Percentiles rank a stretch among this genome's conserved stretches.
phyloP scores from a whole-genome alignment of 2,113 vertebrate species.

The Dasyurus viverrinus region DNA sequence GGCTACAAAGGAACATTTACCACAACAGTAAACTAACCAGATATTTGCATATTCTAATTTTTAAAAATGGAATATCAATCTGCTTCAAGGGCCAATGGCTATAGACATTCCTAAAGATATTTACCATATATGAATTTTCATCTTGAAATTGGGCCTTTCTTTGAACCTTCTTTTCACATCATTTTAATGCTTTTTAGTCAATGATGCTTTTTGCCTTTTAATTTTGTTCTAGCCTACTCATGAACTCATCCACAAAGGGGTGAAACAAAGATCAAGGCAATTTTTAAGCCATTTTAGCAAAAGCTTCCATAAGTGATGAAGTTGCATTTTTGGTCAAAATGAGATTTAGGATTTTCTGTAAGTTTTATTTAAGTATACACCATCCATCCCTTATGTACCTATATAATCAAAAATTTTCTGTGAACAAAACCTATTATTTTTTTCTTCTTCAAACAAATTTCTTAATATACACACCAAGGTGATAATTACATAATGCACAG shows the following conservation, averaged over 20 bases:
- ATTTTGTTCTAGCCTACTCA: background rate
- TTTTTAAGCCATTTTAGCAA: background rate
- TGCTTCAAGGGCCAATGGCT: background rate
- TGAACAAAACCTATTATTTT: background rate
- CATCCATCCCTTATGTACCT: background rate
- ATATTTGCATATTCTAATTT: constrained; percentile 14
- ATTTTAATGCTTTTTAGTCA: background rate
- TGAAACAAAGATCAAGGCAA: background rate
- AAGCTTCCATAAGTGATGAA: background rate
- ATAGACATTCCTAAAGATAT: constrained; percentile 19
- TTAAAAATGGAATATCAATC: constrained; percentile 37
- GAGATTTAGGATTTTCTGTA: background rate
- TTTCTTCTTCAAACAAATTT: background rate
- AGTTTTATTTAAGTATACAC: background rate
- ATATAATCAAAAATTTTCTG: background rate
- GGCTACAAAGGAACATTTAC: constrained; percentile 58
- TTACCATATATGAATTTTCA: background rate
- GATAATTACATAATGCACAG: background rate
- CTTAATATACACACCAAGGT: background rate
- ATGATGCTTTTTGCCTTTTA: background rate
- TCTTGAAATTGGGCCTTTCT: background rate
- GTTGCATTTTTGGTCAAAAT: background rate
- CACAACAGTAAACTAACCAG: constrained; percentile 30
- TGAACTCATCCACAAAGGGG: background rate
- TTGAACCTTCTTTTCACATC: constrained; percentile 2